Evolutionary conservation across 2,888 invertebrate genomes (phyloP), one percentile per base, ranked within the genome.

Genomic region (Sipha maydis): DNA sequence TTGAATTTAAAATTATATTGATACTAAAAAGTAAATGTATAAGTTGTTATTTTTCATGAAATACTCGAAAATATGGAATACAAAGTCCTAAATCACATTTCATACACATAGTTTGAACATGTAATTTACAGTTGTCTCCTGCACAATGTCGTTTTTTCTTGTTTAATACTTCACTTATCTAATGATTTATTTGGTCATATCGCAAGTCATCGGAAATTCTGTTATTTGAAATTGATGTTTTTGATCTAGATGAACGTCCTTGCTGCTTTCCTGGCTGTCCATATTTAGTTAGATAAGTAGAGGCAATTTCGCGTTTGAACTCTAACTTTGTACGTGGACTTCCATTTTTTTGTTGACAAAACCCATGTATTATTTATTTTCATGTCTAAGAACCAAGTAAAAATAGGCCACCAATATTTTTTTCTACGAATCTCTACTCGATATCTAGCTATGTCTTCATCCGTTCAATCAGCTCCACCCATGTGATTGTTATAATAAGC

Each of bases 401-500:
- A 79, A 28, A 86, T 31, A 31, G 84, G 73, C 83, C 80, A 89
- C 73, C 89, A 90, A 90, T 90, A 90, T 89, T 91, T 90, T 90
- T 91, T 91, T 56, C 89, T 90, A 89, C 90, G 89, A 85, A 90
- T 89, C 67, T 89, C 88, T 76, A 91, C 90, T 67, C 90, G 89
- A 80, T 91, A 90, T 69, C 80, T 76, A 31, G 78, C 83, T 76
- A 91, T 79, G 89, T 91, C 90, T 89, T 90, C 85, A 86, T 90
- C 90, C 90, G 90, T 90, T 84, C 89, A 89, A 73, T 91, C 91
- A 5, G 89, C 90, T 28, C 78, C 89, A 71, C 90, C 91, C 90
- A 91, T 91, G 71, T 89, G 88, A n/a, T 89, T 76, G 89, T 91
- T 91, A 88, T 91, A 91, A 84, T 90, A 83, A 38, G 88, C 89